phyloP scores from a whole-genome alignment of 2,797 vertebrate species.

The Micropoecilia bifurca region DNA sequence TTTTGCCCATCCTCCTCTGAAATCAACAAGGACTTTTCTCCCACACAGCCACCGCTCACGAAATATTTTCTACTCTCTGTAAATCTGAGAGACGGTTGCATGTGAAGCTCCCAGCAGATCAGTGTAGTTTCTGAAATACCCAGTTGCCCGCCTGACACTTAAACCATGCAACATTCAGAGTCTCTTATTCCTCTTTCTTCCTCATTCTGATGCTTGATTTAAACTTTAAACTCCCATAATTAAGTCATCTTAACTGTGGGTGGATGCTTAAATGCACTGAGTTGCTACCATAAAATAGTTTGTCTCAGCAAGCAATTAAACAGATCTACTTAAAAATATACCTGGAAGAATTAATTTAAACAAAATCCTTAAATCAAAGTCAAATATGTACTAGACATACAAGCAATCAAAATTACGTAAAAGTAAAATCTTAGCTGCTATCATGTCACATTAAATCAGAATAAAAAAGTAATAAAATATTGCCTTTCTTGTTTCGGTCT shows the following conservation, averaged over 20 bases:
- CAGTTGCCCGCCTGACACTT: neutral
- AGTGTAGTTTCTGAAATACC: neutral
- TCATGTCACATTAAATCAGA: no score
- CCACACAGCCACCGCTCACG: no score
- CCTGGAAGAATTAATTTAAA: neutral
- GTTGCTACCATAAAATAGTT: neutral
- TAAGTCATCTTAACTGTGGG: neutral
- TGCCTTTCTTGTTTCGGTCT: neutral
- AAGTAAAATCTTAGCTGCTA: no score
- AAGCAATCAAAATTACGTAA: no score
- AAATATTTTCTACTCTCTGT: neutral
- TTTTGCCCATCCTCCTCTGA: neutral
- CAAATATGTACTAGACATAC: no score
- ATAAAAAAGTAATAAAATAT: neutral
- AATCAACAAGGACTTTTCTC: neutral
- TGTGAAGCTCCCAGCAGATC: neutral
- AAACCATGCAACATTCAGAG: neutral
- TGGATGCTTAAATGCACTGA: neutral
- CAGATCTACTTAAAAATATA: neutral
- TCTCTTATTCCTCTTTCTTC: neutral
- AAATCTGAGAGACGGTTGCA: neutral
- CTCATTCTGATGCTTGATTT: neutral
- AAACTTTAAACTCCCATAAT: neutral
- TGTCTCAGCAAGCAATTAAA: neutral
- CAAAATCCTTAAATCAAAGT: neutral